A percentile compares a stretch with the other conserved stretches of the same genome.
phyloP scores from a whole-genome alignment of 2,797 vertebrate species.

The Mycteria americana region DNA sequence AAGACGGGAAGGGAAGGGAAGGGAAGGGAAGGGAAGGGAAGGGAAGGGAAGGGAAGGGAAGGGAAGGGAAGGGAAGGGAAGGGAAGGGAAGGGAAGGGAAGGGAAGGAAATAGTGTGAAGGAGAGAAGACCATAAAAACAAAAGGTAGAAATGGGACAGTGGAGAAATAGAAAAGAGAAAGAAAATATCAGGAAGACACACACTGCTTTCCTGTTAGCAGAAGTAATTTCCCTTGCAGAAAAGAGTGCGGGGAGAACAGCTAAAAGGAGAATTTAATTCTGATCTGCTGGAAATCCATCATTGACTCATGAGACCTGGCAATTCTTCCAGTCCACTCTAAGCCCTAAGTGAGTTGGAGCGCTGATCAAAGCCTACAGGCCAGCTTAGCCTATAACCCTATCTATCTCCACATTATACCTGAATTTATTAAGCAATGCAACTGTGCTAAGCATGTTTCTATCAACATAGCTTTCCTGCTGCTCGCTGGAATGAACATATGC shows the following conservation, averaged over 20 bases:
- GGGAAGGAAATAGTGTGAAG: not conserved
- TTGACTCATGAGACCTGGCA: conserved; percentile 38
- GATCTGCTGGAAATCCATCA: conserved; percentile 59
- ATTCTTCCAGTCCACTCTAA: conserved; percentile 57
- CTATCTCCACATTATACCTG: conserved; percentile 55
- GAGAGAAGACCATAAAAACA: not conserved
- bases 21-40: not conserved
- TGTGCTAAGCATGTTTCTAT: conserved; percentile 20
- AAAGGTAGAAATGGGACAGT: not conserved
- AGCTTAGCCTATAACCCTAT: conserved; percentile 61
- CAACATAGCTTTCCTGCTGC: conserved; percentile 17
- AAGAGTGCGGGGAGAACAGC: not conserved
- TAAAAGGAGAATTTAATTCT: conserved; percentile 63
- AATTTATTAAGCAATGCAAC: conserved; percentile 50
- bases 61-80: not conserved
- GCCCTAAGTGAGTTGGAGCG: conserved; percentile 47
- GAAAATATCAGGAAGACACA: not conserved
- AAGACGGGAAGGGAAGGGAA: not conserved
- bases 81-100: not conserved
- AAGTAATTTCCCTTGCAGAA: conserved; percentile 40
- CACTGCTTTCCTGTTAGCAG: not conserved
- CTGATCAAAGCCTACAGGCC: conserved; percentile 63
- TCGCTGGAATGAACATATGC: not conserved
- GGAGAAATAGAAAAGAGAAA: not conserved
- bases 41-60: not conserved